Evolutionary conservation across 2,888 invertebrate species (phyloP), one percentile per base, ranked within the genome.

Genomic region (Bruchidius siliquastri): DNA sequence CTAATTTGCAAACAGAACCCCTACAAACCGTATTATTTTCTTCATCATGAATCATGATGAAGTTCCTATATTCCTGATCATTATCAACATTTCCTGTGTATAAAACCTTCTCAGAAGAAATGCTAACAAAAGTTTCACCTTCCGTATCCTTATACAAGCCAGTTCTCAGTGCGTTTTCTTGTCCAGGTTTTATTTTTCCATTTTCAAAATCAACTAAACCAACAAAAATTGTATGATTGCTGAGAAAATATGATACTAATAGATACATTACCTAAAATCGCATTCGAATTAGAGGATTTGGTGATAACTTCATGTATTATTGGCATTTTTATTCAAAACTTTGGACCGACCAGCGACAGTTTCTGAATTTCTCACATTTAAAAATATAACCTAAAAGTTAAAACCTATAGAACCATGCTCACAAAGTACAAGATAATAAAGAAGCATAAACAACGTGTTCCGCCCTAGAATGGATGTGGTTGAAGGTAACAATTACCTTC

Each of bases 171-270:
- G 81, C 76, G 4, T 76, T 72, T 73, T 79, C 79, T 72, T 81
- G 74, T 0, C 79, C 79, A 69, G 78, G 73, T 71, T 80, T 74
- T 68, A 83, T 70, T 71, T 79, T 77, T 2, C 82, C 81, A 80
- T 84, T 84, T 79, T 83, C 80, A 74, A 84, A 83, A 70, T 81
- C 77, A 67, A 83, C 84, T 84, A 71, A 66, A 81, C 18, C 20
- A 70, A 81, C 68, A 49, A 13, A 49, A 13, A 32, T 13, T 32
- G 21, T 67, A 70, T 10, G 0, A 68, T 22, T 30, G 2, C 67
- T 69, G 0, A 22, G 22, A 13, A 22, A 20, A 49, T 2, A 26
- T 20, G 26, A 67, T 49, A 68, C 67, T 68, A 20, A 21, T 20
- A n/a, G 4, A 2, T 21, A 49, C 73, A 70, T 76, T 77, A 80